These are phyloP conservation scores for Orientallactaga bullata DNA, from an alignment of 2,113 vertebrate species.

Conservation along the genomic window DNA sequence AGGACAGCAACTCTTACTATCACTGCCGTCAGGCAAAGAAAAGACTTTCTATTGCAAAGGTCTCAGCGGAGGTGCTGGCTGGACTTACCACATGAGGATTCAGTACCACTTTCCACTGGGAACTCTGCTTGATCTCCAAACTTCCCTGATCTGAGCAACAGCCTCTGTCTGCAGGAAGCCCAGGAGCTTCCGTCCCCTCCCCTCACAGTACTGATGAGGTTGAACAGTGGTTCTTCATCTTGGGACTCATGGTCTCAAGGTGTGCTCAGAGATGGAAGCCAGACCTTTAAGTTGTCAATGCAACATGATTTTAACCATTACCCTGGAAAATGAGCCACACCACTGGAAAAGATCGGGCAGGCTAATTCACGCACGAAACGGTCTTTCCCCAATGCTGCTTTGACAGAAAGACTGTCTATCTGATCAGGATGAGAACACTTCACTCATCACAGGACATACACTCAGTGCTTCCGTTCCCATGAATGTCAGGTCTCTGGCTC, in stretches of 20 bases:
- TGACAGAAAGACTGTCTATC: background rate
- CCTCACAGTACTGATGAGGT: fast-evolving
- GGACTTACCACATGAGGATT: fast-evolving
- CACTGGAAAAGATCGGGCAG: background rate
- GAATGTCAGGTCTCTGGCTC: background rate
- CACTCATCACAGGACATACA: background rate
- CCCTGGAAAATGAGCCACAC: background rate
- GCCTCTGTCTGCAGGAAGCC: background rate
- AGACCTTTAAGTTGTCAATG: background rate
- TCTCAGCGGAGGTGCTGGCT: background rate
- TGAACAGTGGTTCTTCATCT: background rate
- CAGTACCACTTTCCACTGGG: background rate
- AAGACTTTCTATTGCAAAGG: background rate
- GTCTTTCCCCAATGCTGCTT: background rate
- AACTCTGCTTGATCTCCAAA: background rate
- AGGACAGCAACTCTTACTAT: background rate
- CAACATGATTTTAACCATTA: background rate
- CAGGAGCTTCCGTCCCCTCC: background rate
- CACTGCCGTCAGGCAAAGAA: background rate
- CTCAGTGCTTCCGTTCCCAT: background rate
- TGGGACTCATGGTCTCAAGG: background rate
- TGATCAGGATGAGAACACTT: background rate
- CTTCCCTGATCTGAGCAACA: background rate
- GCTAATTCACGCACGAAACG: background rate
- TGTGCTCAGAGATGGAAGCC: background rate